Evolutionary conservation across 64 coral and sea anemone genomes (phyloP).

Genomic region (Stylophora pistillata): DNA sequence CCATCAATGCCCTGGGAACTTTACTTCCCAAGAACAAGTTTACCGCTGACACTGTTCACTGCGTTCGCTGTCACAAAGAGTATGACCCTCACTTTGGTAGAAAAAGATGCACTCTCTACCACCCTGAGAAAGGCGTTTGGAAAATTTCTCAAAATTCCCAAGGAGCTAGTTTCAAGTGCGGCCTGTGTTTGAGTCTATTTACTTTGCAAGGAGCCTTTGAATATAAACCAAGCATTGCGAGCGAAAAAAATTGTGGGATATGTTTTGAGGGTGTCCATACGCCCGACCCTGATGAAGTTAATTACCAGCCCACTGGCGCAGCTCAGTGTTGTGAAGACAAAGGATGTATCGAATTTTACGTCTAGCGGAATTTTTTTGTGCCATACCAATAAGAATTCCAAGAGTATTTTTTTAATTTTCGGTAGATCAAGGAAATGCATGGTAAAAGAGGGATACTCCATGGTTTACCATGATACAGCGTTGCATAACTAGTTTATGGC

Average conservation of each 20-base stretch:
- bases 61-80: slow-evolving; percentile 92
- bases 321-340: slow-evolving; percentile 87
- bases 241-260: slow-evolving; percentile 66
- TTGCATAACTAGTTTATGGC: too few relatives aligned
- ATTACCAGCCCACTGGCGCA: slow-evolving; percentile 61
- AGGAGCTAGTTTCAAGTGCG: slow-evolving; percentile 63
- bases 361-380: slow-evolving; percentile 14
- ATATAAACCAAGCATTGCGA: slow-evolving; percentile 33
- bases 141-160: slow-evolving; percentile 54
- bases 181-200: slow-evolving; percentile 57
- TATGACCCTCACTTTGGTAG: slow-evolving; percentile 69
- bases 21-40: slow-evolving; percentile 78
- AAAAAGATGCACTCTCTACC: slow-evolving; percentile 58
- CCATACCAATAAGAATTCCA: too few relatives aligned
- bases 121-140: slow-evolving; percentile 51
- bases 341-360: slow-evolving; percentile 93
- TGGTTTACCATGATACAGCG: too few relatives aligned
- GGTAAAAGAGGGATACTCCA: too few relatives aligned
- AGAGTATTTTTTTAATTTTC: background rate
- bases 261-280: slow-evolving; percentile 78
- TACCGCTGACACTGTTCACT: slow-evolving; percentile 83
- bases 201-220: slow-evolving; percentile 56
- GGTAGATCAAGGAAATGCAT: too few relatives aligned
- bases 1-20: slow-evolving; percentile 58
- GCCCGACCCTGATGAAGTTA: slow-evolving; percentile 63